Evolutionary conservation across 2,113 vertebrate species (phyloP).

Genomic region (Procavia capensis): DNA sequence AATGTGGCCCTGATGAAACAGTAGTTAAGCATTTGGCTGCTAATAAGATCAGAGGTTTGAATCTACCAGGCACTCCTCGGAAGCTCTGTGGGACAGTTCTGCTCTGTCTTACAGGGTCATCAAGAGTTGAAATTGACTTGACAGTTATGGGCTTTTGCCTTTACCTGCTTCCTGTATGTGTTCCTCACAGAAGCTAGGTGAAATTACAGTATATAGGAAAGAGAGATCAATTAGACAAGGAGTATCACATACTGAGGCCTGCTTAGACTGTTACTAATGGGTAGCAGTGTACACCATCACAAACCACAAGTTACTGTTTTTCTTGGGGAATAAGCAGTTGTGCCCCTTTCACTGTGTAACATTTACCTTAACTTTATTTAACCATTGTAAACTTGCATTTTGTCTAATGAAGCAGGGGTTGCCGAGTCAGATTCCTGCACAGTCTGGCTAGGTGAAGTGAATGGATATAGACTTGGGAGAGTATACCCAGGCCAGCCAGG

Average conservation of each 20-base stretch:
- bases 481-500: background rate
- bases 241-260: background rate
- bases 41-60: too few species aligned
- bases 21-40: too few species aligned
- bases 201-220: background rate
- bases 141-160: background rate
- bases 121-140: too few species aligned
- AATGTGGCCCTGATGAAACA: too few species aligned
- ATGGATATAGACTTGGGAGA: background rate
- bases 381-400: background rate
- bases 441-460: background rate
- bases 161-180: background rate
- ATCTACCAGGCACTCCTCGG: too few species aligned
- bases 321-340: background rate
- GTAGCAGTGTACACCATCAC: background rate
- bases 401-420: background rate
- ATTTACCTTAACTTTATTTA: background rate
- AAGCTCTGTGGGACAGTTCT: too few species aligned
- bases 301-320: background rate
- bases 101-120: too few species aligned
- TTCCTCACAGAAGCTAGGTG: background rate
- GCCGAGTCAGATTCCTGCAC: background rate
- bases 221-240: background rate
- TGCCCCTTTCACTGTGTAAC: background rate
- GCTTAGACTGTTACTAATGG: background rate